These are phyloP conservation scores for Malurus cyaneus DNA, from an alignment of 2,113 vertebrate genomes.

Conservation along the genomic window DNA sequence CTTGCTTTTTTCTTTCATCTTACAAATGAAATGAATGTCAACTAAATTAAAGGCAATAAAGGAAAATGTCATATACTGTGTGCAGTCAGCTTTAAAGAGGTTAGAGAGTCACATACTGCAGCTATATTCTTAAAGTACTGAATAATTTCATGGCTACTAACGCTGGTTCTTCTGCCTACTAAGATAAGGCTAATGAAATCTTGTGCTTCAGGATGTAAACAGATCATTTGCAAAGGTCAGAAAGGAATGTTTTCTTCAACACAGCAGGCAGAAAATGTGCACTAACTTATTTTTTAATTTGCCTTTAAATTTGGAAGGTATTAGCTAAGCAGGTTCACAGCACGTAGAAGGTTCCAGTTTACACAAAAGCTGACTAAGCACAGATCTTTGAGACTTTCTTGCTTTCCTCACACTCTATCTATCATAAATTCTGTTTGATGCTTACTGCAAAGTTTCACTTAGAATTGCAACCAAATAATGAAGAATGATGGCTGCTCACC, in stretches of 20 bases:
- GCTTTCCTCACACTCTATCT: neutral
- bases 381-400: neutral
- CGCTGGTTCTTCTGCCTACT: neutral
- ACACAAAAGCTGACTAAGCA: neutral
- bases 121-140: neutral
- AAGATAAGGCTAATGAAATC: constrained; percentile 14
- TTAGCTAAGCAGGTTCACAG: neutral
- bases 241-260: neutral
- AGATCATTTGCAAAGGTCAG: constrained; percentile 19
- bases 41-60: constrained; percentile 49
- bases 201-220: neutral
- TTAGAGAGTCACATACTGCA: neutral
- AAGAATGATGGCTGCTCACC: neutral
- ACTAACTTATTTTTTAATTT: neutral
- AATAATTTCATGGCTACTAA: constrained; percentile 37
- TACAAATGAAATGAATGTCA: constrained; percentile 44
- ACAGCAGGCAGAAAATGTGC: neutral
- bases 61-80: constrained; percentile 11
- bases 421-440: neutral
- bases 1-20: constrained; percentile 18
- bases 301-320: neutral
- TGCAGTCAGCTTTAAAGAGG: constrained; percentile 25
- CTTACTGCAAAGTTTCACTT: neutral
- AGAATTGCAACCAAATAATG: constrained; percentile 2
- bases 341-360: neutral